phyloP scores from a whole-genome alignment of 1,140 invertebrate genomes.

The Saccostrea glomerata region DNA sequence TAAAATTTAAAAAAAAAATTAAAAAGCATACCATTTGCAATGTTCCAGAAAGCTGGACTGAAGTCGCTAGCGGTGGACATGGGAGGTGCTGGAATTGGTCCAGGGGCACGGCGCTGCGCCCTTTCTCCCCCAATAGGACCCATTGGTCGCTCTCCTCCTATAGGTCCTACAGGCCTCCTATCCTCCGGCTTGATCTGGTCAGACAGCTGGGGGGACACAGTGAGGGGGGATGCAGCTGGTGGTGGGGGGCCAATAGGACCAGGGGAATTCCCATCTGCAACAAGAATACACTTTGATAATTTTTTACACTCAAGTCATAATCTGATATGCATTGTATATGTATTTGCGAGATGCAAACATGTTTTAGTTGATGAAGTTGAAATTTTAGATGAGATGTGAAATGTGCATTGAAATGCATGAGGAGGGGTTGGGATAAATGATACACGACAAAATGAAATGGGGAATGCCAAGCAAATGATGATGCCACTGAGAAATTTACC shows the following conservation, averaged over 20 bases:
- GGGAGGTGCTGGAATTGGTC: constrained; percentile 33
- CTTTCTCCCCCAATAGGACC: constrained; percentile 63
- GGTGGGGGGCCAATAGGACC: constrained; percentile 62
- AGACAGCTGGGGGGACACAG: constrained; percentile 63
- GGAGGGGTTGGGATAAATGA: neutral
- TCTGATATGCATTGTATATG: too few species aligned
- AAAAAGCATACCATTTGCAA: constrained; percentile 54
- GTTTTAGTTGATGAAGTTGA: too few species aligned
- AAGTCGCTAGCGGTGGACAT: constrained; percentile 51
- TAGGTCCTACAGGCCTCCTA: constrained; percentile 64
- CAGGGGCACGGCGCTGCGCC: constrained; percentile 64
- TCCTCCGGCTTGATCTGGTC: constrained; percentile 61
- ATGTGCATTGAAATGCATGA: neutral
- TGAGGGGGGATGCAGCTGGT: constrained; percentile 62
- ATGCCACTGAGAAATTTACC: constrained; percentile 51
- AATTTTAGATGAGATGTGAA: too few species aligned
- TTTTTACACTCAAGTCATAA: too few species aligned
- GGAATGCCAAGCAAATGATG: neutral
- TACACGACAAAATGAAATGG: neutral
- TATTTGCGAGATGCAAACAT: too few species aligned
- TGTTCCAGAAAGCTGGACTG: constrained; percentile 63
- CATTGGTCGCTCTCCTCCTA: constrained; percentile 63
- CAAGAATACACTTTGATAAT: neutral
- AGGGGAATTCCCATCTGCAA: constrained; percentile 60
- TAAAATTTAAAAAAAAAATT: neutral